These are phyloP conservation scores for Bactericera cockerelli DNA, from an alignment of 1,140 invertebrate genomes.

Conservation along the genomic window DNA sequence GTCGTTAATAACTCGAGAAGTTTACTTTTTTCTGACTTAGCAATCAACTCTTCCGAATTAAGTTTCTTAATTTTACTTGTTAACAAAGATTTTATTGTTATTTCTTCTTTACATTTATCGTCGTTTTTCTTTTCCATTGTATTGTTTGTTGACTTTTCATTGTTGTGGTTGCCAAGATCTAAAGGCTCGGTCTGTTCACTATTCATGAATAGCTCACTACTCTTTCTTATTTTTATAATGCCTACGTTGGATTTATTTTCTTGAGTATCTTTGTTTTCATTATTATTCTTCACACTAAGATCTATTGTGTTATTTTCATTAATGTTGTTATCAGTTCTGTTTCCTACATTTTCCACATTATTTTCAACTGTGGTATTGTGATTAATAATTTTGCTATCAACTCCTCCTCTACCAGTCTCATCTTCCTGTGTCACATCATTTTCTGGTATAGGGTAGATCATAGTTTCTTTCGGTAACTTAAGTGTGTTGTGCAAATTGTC, in stretches of 20 bases:
- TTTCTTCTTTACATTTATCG: neutral
- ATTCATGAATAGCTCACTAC: slow-evolving; percentile 11
- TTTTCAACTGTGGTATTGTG: neutral
- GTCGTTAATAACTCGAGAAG: neutral
- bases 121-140: neutral
- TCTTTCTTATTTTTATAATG: slow-evolving; percentile 2
- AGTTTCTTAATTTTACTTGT: slow-evolving; percentile 6
- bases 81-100: slow-evolving; percentile 8
- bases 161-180: slow-evolving; percentile 6
- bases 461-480: slow-evolving; percentile 2
- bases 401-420: neutral
- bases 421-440: slow-evolving; percentile 12
- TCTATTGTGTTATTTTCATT: slow-evolving; percentile 1
- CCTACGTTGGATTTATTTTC: slow-evolving; percentile 7
- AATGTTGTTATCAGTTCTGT: neutral
- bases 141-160: neutral
- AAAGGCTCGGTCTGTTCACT: slow-evolving; percentile 6
- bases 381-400: neutral
- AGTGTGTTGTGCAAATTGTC: slow-evolving; percentile 3
- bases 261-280: neutral
- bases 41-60: neutral
- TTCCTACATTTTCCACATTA: neutral
- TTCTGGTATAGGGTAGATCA: slow-evolving; percentile 9
- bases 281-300: slow-evolving; percentile 6
- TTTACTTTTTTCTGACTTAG: neutral